Conservation (phyloP, 1,140 invertebrate species). For the Saccostrea cuccullata region DNA sequence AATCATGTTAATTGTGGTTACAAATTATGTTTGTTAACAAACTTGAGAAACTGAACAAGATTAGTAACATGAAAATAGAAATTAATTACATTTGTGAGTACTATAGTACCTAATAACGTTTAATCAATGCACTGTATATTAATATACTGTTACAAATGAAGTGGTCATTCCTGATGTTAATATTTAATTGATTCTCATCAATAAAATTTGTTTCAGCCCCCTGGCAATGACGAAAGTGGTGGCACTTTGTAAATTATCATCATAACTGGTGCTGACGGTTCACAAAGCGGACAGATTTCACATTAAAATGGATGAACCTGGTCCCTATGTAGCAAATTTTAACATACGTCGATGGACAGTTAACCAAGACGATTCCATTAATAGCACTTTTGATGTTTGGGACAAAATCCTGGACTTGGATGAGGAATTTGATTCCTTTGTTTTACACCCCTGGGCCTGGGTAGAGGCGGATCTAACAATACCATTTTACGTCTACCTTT, state of each 20-base stretch:
- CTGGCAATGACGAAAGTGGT: neutral
- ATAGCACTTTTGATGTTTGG: neutral
- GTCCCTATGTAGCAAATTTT: neutral
- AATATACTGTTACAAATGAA: neutral
- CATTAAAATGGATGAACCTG: neutral
- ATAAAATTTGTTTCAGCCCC: neutral
- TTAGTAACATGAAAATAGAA: too few species aligned
- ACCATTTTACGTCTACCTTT: slow-evolving; percentile 43
- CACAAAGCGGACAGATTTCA: neutral
- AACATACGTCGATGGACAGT: slow-evolving; percentile 25
- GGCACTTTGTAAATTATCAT: neutral
- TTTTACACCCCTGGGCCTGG: slow-evolving; percentile 55
- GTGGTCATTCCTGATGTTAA: neutral
- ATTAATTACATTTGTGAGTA: too few species aligned
- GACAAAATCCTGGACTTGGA: slow-evolving; percentile 33
- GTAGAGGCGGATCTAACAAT: slow-evolving; percentile 39
- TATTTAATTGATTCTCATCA: neutral
- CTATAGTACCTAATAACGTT: too few species aligned
- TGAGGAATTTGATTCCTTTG: slow-evolving; percentile 51
- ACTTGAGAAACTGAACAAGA: too few species aligned
- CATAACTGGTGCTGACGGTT: neutral
- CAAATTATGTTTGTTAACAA: too few species aligned
- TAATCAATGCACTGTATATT: too few species aligned
- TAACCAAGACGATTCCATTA: neutral
- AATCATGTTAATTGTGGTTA: too few species aligned